These are phyloP conservation scores for Psittacara wagleri DNA, from an alignment of 2,113 vertebrate species.

Conservation along the genomic window DNA sequence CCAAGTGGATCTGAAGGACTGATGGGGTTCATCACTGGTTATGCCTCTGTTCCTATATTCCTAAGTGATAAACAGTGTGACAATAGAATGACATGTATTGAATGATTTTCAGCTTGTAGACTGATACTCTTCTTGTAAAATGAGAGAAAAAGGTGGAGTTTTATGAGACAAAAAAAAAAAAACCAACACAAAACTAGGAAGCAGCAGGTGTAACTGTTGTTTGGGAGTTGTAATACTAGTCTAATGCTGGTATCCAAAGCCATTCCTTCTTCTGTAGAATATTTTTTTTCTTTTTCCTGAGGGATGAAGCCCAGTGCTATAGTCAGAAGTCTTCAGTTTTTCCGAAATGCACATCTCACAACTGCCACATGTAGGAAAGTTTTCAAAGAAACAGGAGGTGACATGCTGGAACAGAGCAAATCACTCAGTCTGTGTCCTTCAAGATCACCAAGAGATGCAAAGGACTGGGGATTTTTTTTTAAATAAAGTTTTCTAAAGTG, in stretches of 20 bases:
- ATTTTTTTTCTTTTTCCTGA: neutral
- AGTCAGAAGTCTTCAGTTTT: neutral
- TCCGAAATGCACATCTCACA: neutral
- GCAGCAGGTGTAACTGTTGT: neutral
- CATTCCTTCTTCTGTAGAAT: neutral
- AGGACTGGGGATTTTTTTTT: neutral
- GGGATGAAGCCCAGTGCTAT: neutral
- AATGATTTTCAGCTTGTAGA: neutral
- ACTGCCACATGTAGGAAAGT: neutral
- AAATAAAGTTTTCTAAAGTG: neutral
- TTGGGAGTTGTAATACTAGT: neutral
- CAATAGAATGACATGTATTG: neutral
- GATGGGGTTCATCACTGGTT: neutral
- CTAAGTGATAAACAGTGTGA: neutral
- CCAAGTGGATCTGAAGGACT: neutral
- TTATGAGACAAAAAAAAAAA: neutral
- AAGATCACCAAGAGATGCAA: neutral
- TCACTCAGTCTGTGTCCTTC: neutral
- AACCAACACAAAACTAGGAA: neutral
- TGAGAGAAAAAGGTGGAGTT: neutral
- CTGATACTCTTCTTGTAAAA: neutral
- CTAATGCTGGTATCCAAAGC: neutral
- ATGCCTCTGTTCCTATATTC: neutral
- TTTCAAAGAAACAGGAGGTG: neutral
- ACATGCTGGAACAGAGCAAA: neutral